A percentile compares a stretch with the other conserved stretches of the same genome.
Evolutionary conservation across 2,113 vertebrate species (phyloP).

Genomic region (Coptodon bakossiorum): DNA sequence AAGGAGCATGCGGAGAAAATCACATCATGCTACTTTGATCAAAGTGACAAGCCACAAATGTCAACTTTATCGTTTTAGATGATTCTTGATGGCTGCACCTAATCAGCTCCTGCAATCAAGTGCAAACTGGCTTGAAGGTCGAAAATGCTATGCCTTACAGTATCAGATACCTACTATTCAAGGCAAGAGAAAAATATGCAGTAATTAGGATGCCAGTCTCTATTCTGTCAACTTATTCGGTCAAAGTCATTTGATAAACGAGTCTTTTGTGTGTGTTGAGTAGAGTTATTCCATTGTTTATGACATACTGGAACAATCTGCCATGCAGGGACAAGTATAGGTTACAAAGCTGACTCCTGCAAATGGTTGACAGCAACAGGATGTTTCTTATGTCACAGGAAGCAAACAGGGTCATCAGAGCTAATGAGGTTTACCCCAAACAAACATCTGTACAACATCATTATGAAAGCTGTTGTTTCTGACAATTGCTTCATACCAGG

Average conservation of each 20-base stretch:
- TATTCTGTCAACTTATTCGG: neutral
- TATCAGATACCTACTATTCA: conserved; percentile 6
- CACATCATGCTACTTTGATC: neutral
- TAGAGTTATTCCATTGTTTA: conserved; percentile 31
- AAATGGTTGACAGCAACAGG: conserved; percentile 37
- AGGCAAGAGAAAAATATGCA: neutral
- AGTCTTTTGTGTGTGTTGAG: neutral
- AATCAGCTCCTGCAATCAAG: conserved; percentile 33
- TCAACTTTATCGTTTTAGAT: neutral
- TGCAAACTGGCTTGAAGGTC: neutral
- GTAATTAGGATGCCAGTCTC: conserved; percentile 21
- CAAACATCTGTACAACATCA: neutral
- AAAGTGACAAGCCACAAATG: conserved; percentile 1
- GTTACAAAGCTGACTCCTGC: conserved; percentile 1
- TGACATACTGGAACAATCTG: conserved; percentile 38
- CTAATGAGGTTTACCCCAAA: neutral
- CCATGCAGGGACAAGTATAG: conserved; percentile 7
- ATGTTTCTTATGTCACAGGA: conserved; percentile 22
- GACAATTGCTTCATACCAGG: neutral
- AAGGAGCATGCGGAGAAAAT: neutral
- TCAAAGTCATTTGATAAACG: neutral
- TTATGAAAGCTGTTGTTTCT: neutral
- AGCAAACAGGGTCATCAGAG: neutral
- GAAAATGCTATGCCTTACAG: neutral
- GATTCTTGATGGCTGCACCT: neutral